phyloP scores from a whole-genome alignment of 2,797 vertebrate species.

The Echiichthys vipera region DNA sequence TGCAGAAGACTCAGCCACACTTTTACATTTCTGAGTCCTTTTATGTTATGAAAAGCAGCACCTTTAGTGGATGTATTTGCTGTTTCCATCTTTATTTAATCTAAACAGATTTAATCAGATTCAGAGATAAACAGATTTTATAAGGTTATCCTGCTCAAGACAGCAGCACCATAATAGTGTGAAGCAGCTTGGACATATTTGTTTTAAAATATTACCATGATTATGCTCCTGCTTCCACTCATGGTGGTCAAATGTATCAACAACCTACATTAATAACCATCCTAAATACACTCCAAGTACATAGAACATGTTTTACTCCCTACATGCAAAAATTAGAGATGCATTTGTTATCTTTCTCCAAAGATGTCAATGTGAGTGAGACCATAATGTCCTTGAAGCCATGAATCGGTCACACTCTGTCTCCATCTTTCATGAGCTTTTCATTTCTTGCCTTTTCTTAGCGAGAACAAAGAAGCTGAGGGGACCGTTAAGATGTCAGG shows the following conservation, averaged over 20 bases:
- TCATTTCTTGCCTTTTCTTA: constrained; percentile 43
- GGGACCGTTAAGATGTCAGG: constrained; percentile 54
- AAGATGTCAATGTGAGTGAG: constrained; percentile 20
- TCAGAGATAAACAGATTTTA: too few species aligned
- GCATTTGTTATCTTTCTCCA: constrained; percentile 16
- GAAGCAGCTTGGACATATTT: not conserved
- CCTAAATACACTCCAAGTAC: not conserved
- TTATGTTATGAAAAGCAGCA: not conserved
- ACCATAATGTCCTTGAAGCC: constrained; percentile 18
- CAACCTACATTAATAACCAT: not conserved
- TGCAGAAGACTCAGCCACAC: constrained; percentile 6
- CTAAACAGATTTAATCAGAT: too few species aligned
- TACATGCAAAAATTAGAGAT: not conserved
- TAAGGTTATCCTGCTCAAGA: too few species aligned
- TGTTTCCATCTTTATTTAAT: too few species aligned
- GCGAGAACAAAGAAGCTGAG: constrained; percentile 37
- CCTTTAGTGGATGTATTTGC: not conserved
- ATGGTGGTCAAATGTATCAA: not conserved
- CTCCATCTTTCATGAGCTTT: constrained; percentile 30
- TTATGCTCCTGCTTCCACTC: not conserved
- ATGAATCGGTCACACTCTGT: constrained; percentile 5
- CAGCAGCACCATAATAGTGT: too few species aligned
- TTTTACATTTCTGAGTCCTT: constrained; percentile 4
- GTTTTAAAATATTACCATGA: not conserved
- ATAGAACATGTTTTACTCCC: not conserved